Conservation (phyloP, 2,113 vertebrate species). For the Tricholaema leucomelas region DNA sequence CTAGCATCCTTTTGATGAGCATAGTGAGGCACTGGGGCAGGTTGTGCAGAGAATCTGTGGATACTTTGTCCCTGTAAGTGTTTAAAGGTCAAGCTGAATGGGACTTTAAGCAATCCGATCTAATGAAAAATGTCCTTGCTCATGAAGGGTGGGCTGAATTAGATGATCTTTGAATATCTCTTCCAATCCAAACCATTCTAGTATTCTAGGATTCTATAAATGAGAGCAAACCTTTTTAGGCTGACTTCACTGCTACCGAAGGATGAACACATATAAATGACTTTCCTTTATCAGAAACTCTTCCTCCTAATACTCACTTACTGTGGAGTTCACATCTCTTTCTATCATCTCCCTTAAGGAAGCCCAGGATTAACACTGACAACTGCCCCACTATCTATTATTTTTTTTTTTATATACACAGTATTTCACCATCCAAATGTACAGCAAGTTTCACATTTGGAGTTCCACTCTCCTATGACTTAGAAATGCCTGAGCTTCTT, state of each 20-base stretch:
- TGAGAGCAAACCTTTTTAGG: not conserved
- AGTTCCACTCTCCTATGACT: not conserved
- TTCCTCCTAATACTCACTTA: not conserved
- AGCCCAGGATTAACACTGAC: not conserved
- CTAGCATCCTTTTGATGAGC: not conserved
- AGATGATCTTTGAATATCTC: not conserved
- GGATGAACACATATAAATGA: not conserved
- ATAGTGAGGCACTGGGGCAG: too few species aligned
- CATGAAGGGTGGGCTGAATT: not conserved
- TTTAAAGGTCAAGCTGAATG: not conserved
- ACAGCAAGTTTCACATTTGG: not conserved
- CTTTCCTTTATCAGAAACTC: not conserved
- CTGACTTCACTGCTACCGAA: not conserved
- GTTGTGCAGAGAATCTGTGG: too few species aligned
- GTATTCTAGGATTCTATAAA: not conserved
- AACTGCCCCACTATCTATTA: not conserved
- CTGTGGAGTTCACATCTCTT: not conserved
- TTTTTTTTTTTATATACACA: not conserved
- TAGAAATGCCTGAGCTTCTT: conserved; percentile 26
- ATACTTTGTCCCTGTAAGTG: not conserved
- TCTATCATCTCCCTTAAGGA: not conserved
- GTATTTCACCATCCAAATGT: not conserved
- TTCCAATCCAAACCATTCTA: not conserved
- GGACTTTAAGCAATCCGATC: not conserved
- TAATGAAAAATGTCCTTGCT: not conserved